phyloP scores from a whole-genome alignment of 1,140 invertebrate species.

The Streblospio benedicti region DNA sequence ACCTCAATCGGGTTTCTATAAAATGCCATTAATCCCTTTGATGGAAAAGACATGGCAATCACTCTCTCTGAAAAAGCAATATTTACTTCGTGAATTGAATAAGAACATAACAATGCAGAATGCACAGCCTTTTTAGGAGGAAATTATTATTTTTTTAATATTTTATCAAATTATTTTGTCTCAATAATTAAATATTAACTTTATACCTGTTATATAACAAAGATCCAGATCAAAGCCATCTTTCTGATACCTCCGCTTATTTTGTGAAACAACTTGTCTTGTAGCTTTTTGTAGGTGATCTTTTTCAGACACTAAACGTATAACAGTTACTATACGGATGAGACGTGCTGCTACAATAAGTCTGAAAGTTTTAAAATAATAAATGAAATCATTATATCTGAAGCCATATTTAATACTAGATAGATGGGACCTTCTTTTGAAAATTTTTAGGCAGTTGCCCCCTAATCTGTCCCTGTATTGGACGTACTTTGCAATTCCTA shows the following conservation, averaged over 20 bases:
- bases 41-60: constrained; percentile 59
- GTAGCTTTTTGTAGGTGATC: constrained; percentile 48
- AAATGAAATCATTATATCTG: too few species aligned
- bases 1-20: constrained; percentile 56
- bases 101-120: too few species aligned
- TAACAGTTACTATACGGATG: constrained; percentile 47
- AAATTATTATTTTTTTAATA: too few species aligned
- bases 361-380: constrained; percentile 30
- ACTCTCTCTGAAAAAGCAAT: constrained; percentile 48
- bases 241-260: constrained; percentile 53
- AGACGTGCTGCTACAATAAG: constrained; percentile 48
- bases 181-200: too few species aligned
- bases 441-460: too few species aligned
- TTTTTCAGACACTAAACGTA: constrained; percentile 45
- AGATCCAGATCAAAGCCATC: constrained; percentile 57
- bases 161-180: too few species aligned
- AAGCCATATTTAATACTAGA: too few species aligned
- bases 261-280: constrained; percentile 53
- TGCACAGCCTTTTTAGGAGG: too few species aligned
- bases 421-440: too few species aligned
- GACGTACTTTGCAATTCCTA: too few species aligned
- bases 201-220: constrained; percentile 54
- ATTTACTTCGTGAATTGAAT: too few species aligned
- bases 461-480: too few species aligned
- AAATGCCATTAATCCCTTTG: constrained; percentile 51